A percentile compares a stretch with the other conserved stretches of the same genome.
Evolutionary conservation across 1,140 invertebrate genomes (phyloP).

Genomic region (Drosophila mauritiana): DNA sequence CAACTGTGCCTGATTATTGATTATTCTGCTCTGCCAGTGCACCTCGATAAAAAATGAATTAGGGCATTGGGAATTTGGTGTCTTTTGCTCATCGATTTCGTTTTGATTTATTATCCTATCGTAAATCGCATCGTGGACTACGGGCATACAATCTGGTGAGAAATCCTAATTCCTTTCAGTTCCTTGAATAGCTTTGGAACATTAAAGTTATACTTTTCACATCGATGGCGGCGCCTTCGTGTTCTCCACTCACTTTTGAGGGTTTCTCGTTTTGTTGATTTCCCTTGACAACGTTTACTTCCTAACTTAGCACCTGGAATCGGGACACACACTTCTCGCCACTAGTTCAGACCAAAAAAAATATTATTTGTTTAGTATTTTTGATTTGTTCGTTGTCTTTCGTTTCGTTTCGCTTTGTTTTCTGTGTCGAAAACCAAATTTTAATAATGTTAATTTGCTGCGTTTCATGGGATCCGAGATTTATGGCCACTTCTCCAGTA

Average conservation of each 20-base stretch:
- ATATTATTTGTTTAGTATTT: constrained; percentile 68
- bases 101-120: constrained; percentile 74
- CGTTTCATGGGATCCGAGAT: constrained; percentile 77
- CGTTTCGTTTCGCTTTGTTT: constrained; percentile 68
- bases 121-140: constrained; percentile 57
- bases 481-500: constrained; percentile 45
- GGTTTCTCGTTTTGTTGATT: constrained; percentile 29
- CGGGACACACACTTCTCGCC: constrained; percentile 14
- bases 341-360: constrained; percentile 79
- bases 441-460: constrained; percentile 81
- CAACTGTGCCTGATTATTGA: constrained; percentile 76
- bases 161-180: constrained; percentile 3
- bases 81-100: constrained; percentile 32
- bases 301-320: constrained; percentile 67
- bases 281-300: constrained; percentile 65
- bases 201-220: constrained; percentile 27
- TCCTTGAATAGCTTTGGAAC: constrained; percentile 1
- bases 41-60: constrained; percentile 81
- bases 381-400: constrained; percentile 30
- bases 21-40: constrained; percentile 52
- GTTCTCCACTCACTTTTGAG: constrained; percentile 29
- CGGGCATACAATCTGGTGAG: constrained; percentile 17
- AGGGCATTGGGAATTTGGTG: constrained; percentile 58
- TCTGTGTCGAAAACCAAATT: constrained; percentile 78
- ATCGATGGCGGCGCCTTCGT: constrained; percentile 27